Conservation (phyloP, 2,113 vertebrate genomes). For the Prunella himalayana region DNA sequence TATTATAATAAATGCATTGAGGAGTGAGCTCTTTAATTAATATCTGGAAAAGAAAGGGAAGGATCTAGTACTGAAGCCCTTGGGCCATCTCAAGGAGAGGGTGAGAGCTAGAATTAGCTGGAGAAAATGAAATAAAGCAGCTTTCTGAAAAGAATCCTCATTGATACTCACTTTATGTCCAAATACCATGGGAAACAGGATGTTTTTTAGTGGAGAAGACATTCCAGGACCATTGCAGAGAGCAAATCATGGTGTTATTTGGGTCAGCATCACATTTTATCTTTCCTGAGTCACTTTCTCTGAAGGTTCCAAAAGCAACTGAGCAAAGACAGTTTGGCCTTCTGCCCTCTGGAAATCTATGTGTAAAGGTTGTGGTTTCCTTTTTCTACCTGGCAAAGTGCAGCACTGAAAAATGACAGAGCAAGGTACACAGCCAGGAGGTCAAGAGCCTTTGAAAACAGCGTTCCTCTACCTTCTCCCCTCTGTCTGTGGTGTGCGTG, state of each 20-base stretch:
- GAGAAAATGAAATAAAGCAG: background rate
- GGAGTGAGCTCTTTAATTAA: constrained; percentile 41
- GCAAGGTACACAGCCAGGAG: background rate
- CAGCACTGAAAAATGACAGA: background rate
- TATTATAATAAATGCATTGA: constrained; percentile 32
- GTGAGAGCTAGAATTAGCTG: background rate
- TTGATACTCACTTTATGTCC: background rate
- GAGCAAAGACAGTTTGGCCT: background rate
- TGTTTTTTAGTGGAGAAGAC: background rate
- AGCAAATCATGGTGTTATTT: background rate
- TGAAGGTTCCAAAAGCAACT: background rate
- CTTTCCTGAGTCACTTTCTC: background rate
- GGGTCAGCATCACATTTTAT: background rate
- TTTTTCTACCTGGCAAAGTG: background rate
- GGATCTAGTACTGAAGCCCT: background rate
- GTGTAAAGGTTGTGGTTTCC: background rate
- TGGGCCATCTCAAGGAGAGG: constrained; percentile 12
- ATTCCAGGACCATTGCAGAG: background rate
- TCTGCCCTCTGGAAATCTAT: background rate
- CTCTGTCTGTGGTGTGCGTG: background rate
- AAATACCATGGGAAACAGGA: background rate
- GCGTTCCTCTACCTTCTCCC: background rate
- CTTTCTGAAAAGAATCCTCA: background rate
- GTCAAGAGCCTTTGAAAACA: background rate
- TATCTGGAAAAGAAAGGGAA: constrained; percentile 25